Evolutionary conservation across 2,797 vertebrate genomes (phyloP).

Genomic region (Gobio occitaniae): DNA sequence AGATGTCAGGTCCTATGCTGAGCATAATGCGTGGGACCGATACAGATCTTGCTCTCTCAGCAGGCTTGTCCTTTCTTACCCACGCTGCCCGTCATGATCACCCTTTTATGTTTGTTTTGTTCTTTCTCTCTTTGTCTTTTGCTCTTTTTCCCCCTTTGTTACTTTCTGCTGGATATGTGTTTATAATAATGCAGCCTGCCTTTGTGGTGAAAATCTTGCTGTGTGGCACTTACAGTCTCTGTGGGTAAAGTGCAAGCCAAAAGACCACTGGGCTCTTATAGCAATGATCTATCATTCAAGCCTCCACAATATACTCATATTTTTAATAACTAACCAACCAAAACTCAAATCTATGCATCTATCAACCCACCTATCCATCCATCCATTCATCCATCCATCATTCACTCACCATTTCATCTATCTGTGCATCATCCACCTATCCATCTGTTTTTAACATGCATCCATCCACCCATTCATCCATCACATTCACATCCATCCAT

Average conservation of each 20-base stretch:
- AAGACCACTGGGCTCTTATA: constrained; percentile 4
- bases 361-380: not conserved
- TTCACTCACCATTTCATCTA: not conserved
- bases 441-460: not conserved
- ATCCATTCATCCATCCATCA: not conserved
- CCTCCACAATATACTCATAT: not conserved
- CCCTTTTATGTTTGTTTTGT: constrained; percentile 48
- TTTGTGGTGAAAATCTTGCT: constrained; percentile 8
- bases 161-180: constrained; percentile 25
- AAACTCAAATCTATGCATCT: not conserved
- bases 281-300: not conserved
- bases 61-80: constrained; percentile 38
- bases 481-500: too few species aligned
- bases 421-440: too few species aligned
- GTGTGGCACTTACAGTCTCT: constrained; percentile 30
- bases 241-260: not conserved
- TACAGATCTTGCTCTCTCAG: constrained; percentile 33
- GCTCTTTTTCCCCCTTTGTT: constrained; percentile 3
- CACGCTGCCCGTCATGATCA: constrained; percentile 21
- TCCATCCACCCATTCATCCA: not conserved
- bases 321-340: not conserved
- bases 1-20: constrained; percentile 15
- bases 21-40: constrained; percentile 25
- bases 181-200: constrained; percentile 23
- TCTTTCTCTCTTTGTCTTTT: constrained; percentile 38